These are phyloP conservation scores for Pseudorectes ferrugineus DNA, from an alignment of 2,113 vertebrate genomes.

Conservation along the genomic window DNA sequence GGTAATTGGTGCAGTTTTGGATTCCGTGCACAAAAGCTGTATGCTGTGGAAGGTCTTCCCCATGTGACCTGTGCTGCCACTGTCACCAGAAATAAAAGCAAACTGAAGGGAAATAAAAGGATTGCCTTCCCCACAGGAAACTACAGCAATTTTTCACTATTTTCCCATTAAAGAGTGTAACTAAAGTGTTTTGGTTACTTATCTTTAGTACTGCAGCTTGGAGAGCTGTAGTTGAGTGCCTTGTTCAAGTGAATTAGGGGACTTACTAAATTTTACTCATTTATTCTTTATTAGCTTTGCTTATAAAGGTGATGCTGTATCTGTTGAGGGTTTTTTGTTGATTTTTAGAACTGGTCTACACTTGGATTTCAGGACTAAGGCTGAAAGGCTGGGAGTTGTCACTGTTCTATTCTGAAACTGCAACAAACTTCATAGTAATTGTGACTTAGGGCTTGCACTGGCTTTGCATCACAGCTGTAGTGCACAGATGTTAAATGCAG, in stretches of 20 bases:
- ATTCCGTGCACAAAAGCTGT: neutral
- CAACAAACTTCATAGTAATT: neutral
- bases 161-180: neutral
- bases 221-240: neutral
- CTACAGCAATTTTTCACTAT: neutral
- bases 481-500: neutral
- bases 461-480: neutral
- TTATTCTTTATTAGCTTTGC: neutral
- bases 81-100: neutral
- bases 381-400: neutral
- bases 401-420: neutral
- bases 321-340: neutral
- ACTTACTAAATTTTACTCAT: neutral
- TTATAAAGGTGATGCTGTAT: neutral
- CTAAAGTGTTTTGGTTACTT: neutral
- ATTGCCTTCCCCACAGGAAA: neutral
- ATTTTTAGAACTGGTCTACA: neutral
- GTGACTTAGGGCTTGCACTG: neutral
- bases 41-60: neutral
- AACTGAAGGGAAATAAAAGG: neutral
- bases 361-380: neutral
- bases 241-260: neutral
- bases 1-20: neutral
- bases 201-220: neutral
- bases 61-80: neutral